Evolutionary conservation across 1,140 invertebrate genomes (phyloP).

Genomic region (Cherax destructor): DNA sequence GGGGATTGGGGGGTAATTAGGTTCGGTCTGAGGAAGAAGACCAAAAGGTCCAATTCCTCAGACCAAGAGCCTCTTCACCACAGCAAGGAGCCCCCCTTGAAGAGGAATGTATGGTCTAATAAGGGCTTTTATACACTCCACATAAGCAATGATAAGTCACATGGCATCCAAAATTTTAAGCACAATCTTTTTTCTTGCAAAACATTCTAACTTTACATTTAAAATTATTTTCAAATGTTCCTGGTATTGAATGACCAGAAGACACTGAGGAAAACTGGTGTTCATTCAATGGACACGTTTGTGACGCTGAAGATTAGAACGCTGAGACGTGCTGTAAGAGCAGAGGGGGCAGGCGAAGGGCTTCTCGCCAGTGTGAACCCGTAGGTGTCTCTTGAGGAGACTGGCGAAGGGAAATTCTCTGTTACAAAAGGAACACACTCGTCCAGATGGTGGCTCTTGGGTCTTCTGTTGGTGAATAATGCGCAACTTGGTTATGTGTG

Average conservation of each 20-base stretch:
- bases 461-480: background rate
- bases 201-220: background rate
- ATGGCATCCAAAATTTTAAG: too few relatives aligned
- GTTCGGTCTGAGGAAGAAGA: too few relatives aligned
- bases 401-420: constrained; percentile 30
- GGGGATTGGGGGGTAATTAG: too few relatives aligned
- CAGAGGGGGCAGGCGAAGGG: constrained; percentile 5
- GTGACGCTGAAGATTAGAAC: constrained; percentile 6
- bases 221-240: background rate
- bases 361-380: constrained; percentile 25
- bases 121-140: too few relatives aligned
- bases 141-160: too few relatives aligned
- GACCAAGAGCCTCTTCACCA: too few relatives aligned
- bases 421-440: constrained; percentile 14
- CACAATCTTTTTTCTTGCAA: too few relatives aligned
- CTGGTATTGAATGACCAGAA: background rate
- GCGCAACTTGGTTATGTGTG: background rate
- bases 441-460: background rate
- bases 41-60: too few relatives aligned
- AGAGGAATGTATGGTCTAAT: too few relatives aligned
- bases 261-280: background rate
- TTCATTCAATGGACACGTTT: background rate
- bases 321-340: constrained; percentile 9
- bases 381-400: background rate
- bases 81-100: too few relatives aligned